Evolutionary conservation across 2,113 vertebrate genomes (phyloP), one percentile per base, ranked within the genome.

Genomic region (Perca flavescens): DNA sequence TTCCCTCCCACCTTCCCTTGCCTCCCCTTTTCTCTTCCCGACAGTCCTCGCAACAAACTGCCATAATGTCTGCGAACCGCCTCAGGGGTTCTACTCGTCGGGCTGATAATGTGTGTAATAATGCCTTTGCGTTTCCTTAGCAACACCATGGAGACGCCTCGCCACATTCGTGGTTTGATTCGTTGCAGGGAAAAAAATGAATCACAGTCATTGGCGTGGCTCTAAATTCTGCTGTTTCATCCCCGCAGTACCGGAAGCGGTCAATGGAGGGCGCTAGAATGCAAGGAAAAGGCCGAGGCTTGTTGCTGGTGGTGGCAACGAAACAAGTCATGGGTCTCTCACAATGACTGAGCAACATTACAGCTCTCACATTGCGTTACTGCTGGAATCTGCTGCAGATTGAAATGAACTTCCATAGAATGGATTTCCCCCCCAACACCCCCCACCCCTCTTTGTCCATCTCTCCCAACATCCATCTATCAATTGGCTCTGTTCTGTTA

Each of bases 181-280:
- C 22, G 14, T 72, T 56, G 81, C 49, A 73, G 57, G n/a, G 74
- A 68, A 78, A 65, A 65, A 82, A 87, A 87, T 50, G 57, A 86
- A 75, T 77, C n/a, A 16, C 69, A 68, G 65, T 84, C 83, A 72
- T 22, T 56, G n/a, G 60, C 49, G 58, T 58, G 84, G 67, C 68
- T 91, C 22, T 78, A 49, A 86, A 87, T 92, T 93, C 82, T 93
- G 90, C 92, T 90, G 92, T 92, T 92, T 94, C 92, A 93, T 94
- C 36, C 64, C 77, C 79, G 86, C 86, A 90, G 84, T 91, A 86
- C 89, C 2, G 1, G 1, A 58, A 71, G 25, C 0, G 3, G 71
- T 86, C 94, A 93, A 80, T 52, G 86, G 93, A 85, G 91, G 90
- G 90, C 19, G 91, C 79, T 94, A 78, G 67, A 90, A 84, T 84